These are phyloP conservation scores for Knipowitschia caucasica DNA, from an alignment of 2,797 vertebrate species.

Conservation along the genomic window DNA sequence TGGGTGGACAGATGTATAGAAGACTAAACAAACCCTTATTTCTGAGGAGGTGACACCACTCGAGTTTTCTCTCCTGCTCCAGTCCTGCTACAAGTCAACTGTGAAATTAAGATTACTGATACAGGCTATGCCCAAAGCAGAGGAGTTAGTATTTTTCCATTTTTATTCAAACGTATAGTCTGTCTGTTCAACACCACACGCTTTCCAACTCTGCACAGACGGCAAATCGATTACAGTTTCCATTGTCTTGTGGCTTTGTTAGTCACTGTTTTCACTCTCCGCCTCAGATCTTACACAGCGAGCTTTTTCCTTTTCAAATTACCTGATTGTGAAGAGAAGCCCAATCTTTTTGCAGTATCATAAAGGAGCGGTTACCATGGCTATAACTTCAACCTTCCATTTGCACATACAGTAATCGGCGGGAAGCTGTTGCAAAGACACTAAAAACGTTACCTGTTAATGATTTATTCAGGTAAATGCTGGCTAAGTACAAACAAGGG, in stretches of 20 bases:
- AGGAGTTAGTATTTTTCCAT: constrained; percentile 50
- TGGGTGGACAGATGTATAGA: constrained; percentile 70
- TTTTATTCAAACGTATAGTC: constrained; percentile 57
- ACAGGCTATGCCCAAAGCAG: constrained; percentile 41
- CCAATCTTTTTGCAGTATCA: constrained; percentile 52
- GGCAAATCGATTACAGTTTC: constrained; percentile 64
- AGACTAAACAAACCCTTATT: constrained; percentile 55
- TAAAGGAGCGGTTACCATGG: constrained; percentile 59
- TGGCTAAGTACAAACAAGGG: constrained; percentile 10
- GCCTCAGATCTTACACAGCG: constrained; percentile 38
- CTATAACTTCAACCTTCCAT: constrained; percentile 53
- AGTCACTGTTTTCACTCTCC: constrained; percentile 39
- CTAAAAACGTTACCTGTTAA: constrained; percentile 15
- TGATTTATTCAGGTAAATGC: constrained; percentile 18
- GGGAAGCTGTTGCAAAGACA: constrained; percentile 23
- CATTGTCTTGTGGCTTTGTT: constrained; percentile 53
- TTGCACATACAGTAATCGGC: constrained; percentile 20
- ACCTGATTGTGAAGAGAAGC: constrained; percentile 52
- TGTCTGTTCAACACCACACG: constrained; percentile 49
- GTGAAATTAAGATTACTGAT: constrained; percentile 72
- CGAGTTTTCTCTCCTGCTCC: constrained; percentile 44
- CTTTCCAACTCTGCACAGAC: constrained; percentile 52
- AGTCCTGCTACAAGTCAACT: constrained; percentile 62
- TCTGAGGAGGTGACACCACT: constrained; percentile 57
- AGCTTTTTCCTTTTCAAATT: constrained; percentile 48